A percentile compares a stretch with the other conserved stretches of the same genome.
Evolutionary conservation across 2,113 vertebrate species (phyloP).

Genomic region (Xenotilapia leptura): DNA sequence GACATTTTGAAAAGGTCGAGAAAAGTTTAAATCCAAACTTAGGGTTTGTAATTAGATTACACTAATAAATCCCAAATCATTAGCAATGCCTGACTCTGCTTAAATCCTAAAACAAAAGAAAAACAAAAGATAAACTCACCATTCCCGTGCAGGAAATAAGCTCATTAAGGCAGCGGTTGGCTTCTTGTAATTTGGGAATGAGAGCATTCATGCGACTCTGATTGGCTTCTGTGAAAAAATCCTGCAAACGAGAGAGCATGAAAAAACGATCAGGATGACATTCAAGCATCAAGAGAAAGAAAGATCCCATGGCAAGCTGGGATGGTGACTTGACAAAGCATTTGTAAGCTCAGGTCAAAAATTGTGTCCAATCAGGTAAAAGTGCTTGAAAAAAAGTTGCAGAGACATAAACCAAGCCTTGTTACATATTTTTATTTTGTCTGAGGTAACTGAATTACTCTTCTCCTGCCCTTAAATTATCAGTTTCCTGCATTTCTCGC

Average conservation of each 20-base stretch:
- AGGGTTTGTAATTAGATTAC: neutral
- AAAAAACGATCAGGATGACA: neutral
- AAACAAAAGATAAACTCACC: conserved; percentile 67
- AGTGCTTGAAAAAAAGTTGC: neutral
- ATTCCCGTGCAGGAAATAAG: conserved; percentile 76
- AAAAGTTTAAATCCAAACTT: neutral
- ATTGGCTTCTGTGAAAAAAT: conserved; percentile 71
- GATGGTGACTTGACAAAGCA: neutral
- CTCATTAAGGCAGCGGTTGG: conserved; percentile 84
- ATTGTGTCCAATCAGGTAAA: neutral
- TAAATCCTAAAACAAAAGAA: neutral
- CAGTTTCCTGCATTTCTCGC: neutral
- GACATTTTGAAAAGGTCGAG: neutral
- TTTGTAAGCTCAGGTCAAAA: neutral
- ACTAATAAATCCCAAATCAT: neutral
- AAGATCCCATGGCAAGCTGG: neutral
- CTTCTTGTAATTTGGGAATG: conserved; percentile 87
- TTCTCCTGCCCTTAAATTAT: neutral
- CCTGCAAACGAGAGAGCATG: conserved; percentile 61
- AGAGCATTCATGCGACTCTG: conserved; percentile 71
- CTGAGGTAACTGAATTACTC: neutral
- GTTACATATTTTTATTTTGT: neutral
- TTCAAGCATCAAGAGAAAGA: neutral
- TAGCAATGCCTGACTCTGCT: neutral
- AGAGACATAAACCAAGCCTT: neutral